Evolutionary conservation across 2,797 vertebrate species (phyloP).

Genomic region (Lagodon rhomboides): DNA sequence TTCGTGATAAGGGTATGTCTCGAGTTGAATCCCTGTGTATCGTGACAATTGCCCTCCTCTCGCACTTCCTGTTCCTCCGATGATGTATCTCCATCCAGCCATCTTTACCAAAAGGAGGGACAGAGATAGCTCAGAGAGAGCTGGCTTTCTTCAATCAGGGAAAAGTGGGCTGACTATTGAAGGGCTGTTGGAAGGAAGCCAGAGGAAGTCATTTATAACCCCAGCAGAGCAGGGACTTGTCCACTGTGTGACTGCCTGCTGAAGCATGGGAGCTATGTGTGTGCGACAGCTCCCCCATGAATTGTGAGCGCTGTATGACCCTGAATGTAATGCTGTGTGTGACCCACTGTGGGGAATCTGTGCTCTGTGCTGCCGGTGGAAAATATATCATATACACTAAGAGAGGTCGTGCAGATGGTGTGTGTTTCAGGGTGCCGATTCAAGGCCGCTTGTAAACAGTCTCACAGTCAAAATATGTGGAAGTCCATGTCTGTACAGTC

Average conservation of each 20-base stretch:
- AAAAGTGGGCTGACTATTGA: constrained; percentile 63
- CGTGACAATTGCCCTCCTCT: constrained; percentile 11
- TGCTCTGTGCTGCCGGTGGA: constrained; percentile 58
- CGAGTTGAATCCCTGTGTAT: constrained; percentile 5
- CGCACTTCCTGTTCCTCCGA: constrained; percentile 39
- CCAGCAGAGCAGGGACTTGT: constrained; percentile 64
- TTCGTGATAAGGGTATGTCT: constrained; percentile 8
- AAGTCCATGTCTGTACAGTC: neutral
- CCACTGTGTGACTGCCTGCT: constrained; percentile 60
- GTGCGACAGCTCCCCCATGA: constrained; percentile 56
- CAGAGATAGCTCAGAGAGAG: constrained; percentile 36
- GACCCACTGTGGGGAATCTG: constrained; percentile 83
- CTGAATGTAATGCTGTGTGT: constrained; percentile 70
- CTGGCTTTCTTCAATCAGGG: constrained; percentile 25
- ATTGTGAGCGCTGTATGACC: constrained; percentile 72
- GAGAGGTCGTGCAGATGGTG: constrained; percentile 34
- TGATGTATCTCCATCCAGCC: constrained; percentile 12
- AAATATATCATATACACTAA: constrained; percentile 47
- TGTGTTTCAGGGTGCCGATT: constrained; percentile 42
- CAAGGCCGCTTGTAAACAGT: constrained; percentile 45
- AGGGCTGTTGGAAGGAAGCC: constrained; percentile 64
- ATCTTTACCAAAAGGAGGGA: constrained; percentile 45
- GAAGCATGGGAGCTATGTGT: constrained; percentile 75
- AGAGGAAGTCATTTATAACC: constrained; percentile 84
- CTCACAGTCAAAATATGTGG: constrained; percentile 23